Base-by-base conservation (phyloP, 2,797 vertebrate genomes). In the Hylomyscus alleni region DNA sequence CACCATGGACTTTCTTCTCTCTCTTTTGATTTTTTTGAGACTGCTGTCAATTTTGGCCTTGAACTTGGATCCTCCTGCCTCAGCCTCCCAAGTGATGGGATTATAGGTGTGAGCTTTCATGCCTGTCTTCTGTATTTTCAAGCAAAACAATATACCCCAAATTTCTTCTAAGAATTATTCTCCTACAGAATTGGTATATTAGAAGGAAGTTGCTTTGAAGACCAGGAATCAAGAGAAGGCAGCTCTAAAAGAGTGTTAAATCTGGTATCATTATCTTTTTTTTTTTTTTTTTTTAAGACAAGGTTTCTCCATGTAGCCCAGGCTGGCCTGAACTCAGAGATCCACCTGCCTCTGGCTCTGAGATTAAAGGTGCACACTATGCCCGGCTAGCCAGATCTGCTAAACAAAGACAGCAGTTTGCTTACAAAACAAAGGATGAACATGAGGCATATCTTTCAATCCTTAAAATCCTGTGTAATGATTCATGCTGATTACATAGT, bases 401-500 rank as follows among this genome's bases (percentile, higher is more conserved):
- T 47, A 78, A 56, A 77, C 20, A 72, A 90, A 93, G 88, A 56
- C 0, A 73, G 9, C 2, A 89, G 72, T 62, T 81, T 47, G 47
- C 47, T 89, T 82, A 91, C 19, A 12, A 84, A 67, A 52, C 80
- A 94, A 94, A 89, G 81, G 85, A 90, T 83, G 93, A 95, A 24
- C 80, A 26, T 47, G 96, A 95, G 83, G 65, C 91, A 34, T 77
- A 81, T 56, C 97, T 81, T 91, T 95, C 82, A 90, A 60, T 96
- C 94, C 22, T 81, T 78, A 94, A 84, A 88, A 26, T 90, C 72
- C 93, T 60, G 89, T 44, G 96, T 97, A 97, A 89, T 65, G 95
- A 93, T 92, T 82, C 95, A 31, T 20, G 75, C 19, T 37, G 56
- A 44, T 67, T 44, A 58, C 77, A n/a, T 4, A 47, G 75, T 95